These are phyloP conservation scores for Ctena decussata DNA, from an alignment of 2,888 invertebrate species.

Conservation along the genomic window DNA sequence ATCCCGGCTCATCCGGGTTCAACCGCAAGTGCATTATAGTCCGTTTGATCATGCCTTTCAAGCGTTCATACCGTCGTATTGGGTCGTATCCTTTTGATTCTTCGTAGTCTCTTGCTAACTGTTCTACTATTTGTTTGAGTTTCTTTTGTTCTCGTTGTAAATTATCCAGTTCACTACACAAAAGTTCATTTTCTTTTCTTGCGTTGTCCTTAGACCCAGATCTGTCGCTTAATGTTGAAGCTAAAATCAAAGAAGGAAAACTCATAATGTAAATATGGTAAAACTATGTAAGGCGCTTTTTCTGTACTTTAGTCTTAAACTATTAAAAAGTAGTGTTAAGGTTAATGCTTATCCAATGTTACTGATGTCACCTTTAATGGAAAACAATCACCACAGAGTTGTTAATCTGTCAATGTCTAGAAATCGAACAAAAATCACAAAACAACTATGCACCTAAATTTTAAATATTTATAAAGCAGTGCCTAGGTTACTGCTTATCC, in stretches of 20 bases:
- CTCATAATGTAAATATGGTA: conserved; percentile 50
- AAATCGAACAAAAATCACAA: too few species aligned
- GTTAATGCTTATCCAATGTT: too few species aligned
- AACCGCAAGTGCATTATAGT: conserved; percentile 82
- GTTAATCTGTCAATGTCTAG: too few species aligned
- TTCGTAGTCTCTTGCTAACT: conserved; percentile 92
- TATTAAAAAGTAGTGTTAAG: too few species aligned
- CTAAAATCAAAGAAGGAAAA: conserved; percentile 70
- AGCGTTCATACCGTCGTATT: conserved; percentile 97
- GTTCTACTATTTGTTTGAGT: conserved; percentile 79
- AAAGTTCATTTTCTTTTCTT: conserved; percentile 76
- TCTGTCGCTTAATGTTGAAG: conserved; percentile 66
- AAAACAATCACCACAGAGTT: too few species aligned
- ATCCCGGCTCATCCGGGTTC: conserved; percentile 73
- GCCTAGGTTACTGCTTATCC: too few species aligned
- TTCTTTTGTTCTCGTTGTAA: conserved; percentile 80
- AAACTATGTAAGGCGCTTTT: too few species aligned
- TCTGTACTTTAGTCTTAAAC: too few species aligned
- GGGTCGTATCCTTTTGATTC: conserved; percentile 97
- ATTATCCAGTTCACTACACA: conserved; percentile 76
- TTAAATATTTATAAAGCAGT: too few species aligned
- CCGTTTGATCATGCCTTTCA: conserved; percentile 97
- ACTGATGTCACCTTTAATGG: too few species aligned
- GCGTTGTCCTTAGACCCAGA: conserved; percentile 70
- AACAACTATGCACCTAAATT: neutral